These are phyloP conservation scores for Picus viridis DNA, from an alignment of 2,797 vertebrate genomes.

Conservation along the genomic window DNA sequence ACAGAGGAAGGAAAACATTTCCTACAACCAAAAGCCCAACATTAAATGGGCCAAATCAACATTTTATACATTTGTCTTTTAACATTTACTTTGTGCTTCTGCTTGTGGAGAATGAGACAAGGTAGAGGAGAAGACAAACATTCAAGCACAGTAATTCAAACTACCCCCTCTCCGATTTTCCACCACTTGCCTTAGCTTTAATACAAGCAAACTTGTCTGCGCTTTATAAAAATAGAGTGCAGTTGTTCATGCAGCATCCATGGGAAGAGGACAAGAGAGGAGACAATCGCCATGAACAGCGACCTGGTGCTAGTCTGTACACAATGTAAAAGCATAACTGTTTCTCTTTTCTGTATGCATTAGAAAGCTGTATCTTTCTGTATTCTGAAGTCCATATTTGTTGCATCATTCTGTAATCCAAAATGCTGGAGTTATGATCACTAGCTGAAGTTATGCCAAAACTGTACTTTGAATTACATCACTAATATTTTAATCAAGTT, in stretches of 20 bases:
- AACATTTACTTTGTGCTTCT: background rate
- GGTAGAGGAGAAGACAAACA: slow-evolving; percentile 31
- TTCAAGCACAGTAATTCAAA: slow-evolving; percentile 42
- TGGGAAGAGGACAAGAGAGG: background rate
- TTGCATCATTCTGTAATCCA: slow-evolving; percentile 30
- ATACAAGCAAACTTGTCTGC: slow-evolving; percentile 41
- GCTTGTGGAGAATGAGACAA: slow-evolving; percentile 22
- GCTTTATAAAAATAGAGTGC: slow-evolving; percentile 70
- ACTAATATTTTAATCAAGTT: slow-evolving; percentile 43
- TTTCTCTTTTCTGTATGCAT: slow-evolving; percentile 20
- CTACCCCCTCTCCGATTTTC: slow-evolving; percentile 25
- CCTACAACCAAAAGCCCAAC: background rate
- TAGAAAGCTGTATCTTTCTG: slow-evolving; percentile 22
- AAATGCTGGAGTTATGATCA: slow-evolving; percentile 6
- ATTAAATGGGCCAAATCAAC: background rate
- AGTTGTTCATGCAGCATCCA: slow-evolving; percentile 58
- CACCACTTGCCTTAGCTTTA: slow-evolving; percentile 45
- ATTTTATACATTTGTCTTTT: slow-evolving; percentile 22
- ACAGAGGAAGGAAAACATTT: background rate
- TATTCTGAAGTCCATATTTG: slow-evolving; percentile 18
- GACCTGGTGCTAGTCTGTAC: background rate
- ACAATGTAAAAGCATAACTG: background rate
- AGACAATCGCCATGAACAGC: background rate
- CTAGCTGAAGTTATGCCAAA: slow-evolving; percentile 14
- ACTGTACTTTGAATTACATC: slow-evolving; percentile 10